These are phyloP conservation scores for Drosophila seguyi DNA, from an alignment of 1,140 invertebrate genomes.

Conservation along the genomic window DNA sequence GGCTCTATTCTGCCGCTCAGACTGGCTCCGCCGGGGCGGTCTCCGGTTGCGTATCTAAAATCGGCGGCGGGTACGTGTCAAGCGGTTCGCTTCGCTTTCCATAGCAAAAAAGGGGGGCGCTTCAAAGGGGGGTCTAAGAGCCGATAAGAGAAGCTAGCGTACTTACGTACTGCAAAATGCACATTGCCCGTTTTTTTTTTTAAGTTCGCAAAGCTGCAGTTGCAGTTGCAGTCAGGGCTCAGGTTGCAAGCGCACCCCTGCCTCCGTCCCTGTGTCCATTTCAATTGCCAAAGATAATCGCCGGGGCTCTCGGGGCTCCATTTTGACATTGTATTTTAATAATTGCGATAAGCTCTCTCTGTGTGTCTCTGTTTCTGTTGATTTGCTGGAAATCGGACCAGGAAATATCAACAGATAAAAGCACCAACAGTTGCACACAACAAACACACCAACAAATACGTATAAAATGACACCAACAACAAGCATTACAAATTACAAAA, in stretches of 20 bases:
- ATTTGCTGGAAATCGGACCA: slow-evolving; percentile 73
- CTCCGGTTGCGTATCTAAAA: slow-evolving; percentile 41
- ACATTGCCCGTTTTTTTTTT: slow-evolving; percentile 20
- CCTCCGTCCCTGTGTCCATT: slow-evolving; percentile 29
- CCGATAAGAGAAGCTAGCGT: slow-evolving; percentile 42
- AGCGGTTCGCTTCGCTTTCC: slow-evolving; percentile 30
- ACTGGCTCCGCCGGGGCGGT: slow-evolving; percentile 12
- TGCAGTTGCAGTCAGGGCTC: slow-evolving; percentile 56
- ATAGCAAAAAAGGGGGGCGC: slow-evolving; percentile 5
- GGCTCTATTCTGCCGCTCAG: slow-evolving; percentile 2
- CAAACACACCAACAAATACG: slow-evolving; percentile 29
- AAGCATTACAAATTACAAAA: slow-evolving; percentile 74
- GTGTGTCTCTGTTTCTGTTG: slow-evolving; percentile 54
- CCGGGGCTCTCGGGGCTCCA: slow-evolving; percentile 61
- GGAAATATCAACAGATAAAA: slow-evolving; percentile 81
- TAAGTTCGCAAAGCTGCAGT: slow-evolving; percentile 35
- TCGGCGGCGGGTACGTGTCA: slow-evolving; percentile 65
- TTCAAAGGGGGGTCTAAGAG: slow-evolving; percentile 5
- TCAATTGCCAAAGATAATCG: slow-evolving; percentile 70
- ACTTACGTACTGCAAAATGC: slow-evolving; percentile 40
- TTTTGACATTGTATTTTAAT: slow-evolving; percentile 82
- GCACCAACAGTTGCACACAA: slow-evolving; percentile 43
- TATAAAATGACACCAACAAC: slow-evolving; percentile 35
- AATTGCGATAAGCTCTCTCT: slow-evolving; percentile 67
- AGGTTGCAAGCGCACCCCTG: slow-evolving; percentile 45